A percentile compares a stretch with the other conserved stretches of the same genome.
Evolutionary conservation across 2,888 invertebrate genomes (phyloP).

Genomic region (Penaeus monodon): DNA sequence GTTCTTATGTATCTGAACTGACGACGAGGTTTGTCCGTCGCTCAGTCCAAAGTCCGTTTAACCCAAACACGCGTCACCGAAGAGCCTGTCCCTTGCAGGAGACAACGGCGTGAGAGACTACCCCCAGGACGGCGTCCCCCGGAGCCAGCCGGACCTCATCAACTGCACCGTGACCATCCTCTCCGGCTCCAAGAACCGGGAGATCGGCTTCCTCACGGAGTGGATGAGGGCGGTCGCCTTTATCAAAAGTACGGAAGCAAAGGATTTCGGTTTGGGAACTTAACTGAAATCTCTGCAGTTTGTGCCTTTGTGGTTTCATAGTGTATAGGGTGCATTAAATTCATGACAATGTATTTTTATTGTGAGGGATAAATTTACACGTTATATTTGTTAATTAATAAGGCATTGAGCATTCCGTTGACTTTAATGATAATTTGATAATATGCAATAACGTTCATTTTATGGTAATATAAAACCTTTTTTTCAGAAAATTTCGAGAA

Average conservation of each 20-base stretch:
- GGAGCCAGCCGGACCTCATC: constrained; percentile 46
- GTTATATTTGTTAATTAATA: no score
- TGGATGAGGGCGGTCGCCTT: constrained; percentile 61
- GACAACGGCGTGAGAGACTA: constrained; percentile 9
- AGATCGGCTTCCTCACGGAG: constrained; percentile 60
- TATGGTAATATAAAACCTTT: background rate
- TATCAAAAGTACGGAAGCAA: constrained; percentile 43
- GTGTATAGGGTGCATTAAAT: no score
- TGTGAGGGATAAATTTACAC: no score
- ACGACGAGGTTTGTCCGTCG: no score
- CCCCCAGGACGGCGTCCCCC: constrained; percentile 19
- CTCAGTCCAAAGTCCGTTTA: no score
- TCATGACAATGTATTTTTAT: no score
- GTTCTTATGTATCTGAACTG: no score
- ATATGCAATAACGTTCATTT: background rate
- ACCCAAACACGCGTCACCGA: no score
- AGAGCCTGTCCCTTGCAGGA: background rate
- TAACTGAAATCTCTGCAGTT: no score
- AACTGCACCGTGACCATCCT: constrained; percentile 63
- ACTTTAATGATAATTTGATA: no score
- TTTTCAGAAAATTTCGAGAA: constrained; percentile 81
- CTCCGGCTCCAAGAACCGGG: constrained; percentile 47
- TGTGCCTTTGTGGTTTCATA: no score
- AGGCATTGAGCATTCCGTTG: no score
- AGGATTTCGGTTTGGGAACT: background rate